Conservation (phyloP, 2,113 vertebrate genomes). For the Eudyptes chrysolophus region DNA sequence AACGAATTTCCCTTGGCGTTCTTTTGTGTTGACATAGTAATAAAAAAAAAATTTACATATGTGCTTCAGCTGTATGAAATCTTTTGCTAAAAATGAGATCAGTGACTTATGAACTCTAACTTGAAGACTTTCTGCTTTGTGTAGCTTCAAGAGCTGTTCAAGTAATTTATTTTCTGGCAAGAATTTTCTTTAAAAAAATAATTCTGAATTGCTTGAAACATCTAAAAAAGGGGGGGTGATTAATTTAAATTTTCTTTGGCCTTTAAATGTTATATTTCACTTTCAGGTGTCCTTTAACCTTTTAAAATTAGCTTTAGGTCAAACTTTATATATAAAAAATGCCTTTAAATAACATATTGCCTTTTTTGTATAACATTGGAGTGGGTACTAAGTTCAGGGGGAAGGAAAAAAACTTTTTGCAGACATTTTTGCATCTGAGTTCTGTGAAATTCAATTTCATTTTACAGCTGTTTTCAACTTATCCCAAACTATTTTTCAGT, state of each 20-base stretch:
- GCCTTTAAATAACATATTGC: background rate
- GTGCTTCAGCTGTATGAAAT: background rate
- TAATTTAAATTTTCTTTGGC: background rate
- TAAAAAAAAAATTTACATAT: background rate
- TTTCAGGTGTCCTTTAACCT: background rate
- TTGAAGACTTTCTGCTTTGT: background rate
- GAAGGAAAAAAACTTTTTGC: background rate
- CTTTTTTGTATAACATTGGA: background rate
- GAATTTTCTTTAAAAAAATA: background rate
- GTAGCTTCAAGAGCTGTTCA: background rate
- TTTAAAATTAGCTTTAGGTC: background rate
- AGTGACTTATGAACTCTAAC: background rate
- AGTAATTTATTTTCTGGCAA: background rate
- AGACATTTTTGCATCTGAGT: background rate
- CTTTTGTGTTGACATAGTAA: background rate
- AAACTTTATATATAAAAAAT: background rate
- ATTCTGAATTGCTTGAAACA: background rate
- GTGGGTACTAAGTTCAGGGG: background rate
- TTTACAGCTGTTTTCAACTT: background rate
- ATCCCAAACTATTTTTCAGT: background rate
- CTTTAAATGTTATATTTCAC: background rate
- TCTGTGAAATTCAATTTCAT: background rate
- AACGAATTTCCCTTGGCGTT: background rate
- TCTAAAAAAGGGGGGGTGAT: background rate
- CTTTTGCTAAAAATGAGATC: background rate